Base-by-base conservation (phyloP, 2,888 invertebrate genomes). In the Volucella zonaria region DNA sequence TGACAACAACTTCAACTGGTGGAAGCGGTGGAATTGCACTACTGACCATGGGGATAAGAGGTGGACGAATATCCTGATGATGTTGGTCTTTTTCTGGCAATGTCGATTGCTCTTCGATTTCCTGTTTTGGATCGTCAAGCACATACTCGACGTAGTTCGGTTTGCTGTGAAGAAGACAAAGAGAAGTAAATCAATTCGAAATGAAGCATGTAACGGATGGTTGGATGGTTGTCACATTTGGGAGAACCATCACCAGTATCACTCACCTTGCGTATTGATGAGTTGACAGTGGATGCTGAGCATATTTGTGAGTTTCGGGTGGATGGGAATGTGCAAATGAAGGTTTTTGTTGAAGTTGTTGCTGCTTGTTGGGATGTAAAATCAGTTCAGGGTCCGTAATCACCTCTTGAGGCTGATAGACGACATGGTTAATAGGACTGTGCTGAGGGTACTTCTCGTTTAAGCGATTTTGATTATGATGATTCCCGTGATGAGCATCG, bases 111-210 rank as follows among this genome's bases (percentile, higher is more conserved):
- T 85, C 85, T 51, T 85, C 85, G 66, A 85, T 85, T 49, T 85
- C 85, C 80, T 91, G 91, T 18, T 90, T 89, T 0, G 91, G 91
- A 2, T 90, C 91, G 45, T 91, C 90, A 61, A 90, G 89, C 42
- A 90, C 83, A 64, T 91, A 91, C 66, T 91, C 90, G 40, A 90
- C 88, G 54, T 89, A 90, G 56, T 75, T 83, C 56, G 85, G 76
- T 47, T 81, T 85, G 85, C 81, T 85, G 62, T 47, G 75, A n/a
- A 75, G 38, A 43, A 49, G 15, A 74, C 14, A 31, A 14, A 31
- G 51, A 58, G 45, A 31, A 31, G 47, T 38, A 70, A 68, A 59
- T 42, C 43, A 45, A 71, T 68, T 68, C 64, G 56, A 74, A 71
- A 76, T 73, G 43, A 62, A 80, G 43, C 75, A 76, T 77, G 85